Base-by-base conservation (phyloP, 2,888 invertebrate species). In the Deroplatys truncata region DNA sequence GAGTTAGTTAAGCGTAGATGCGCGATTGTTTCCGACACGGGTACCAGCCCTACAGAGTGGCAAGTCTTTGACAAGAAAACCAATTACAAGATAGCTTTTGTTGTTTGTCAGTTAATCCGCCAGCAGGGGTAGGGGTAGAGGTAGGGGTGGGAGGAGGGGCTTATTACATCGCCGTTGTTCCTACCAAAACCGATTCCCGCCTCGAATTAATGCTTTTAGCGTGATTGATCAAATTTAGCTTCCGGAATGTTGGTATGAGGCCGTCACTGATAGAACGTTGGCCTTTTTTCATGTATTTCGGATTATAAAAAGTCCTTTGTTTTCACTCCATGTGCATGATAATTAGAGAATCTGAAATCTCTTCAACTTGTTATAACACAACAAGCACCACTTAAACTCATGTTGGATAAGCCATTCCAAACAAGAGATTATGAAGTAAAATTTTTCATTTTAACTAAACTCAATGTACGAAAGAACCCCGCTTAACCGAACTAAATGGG, bases 201-300 rank as follows among this genome's bases (percentile, higher is more conserved):
- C 85, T 56, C 56, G 28, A 25, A 31, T 87, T 83, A 87, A 82
- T 87, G 87, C n/a, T 82, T 82, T 82, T 82, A 87, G 87, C 87
- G 82, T 87, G 87, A 87, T 83, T 87, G 87, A 83, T 87, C 87
- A 82, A 87, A 87, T 87, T 87, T 82, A 86, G 86, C 82, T 82
- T 28, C 9, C 25, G 56, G 56, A 72, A 72, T 72, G 56, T 25
- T 72, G 56, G 56, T 20, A 72, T 72, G 56, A 72, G 56, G 56
- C 56, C 56, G 56, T 16, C 20, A 20, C 43, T 43, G 43, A 72
- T 72, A 7, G 20, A 72, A 72, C 56, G 16, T 4, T 20, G 25
- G 20, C 56, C 56, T 20, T 72, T 72, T 72, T 72, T 5, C 56
- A 16, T 72, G 43, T 43, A 43, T 10, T 72, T 72, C 56, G 56